A percentile compares a stretch with the other conserved stretches of the same genome.
Conservation (phyloP, 2,888 invertebrate genomes). For the Hylaea fasciaria region DNA sequence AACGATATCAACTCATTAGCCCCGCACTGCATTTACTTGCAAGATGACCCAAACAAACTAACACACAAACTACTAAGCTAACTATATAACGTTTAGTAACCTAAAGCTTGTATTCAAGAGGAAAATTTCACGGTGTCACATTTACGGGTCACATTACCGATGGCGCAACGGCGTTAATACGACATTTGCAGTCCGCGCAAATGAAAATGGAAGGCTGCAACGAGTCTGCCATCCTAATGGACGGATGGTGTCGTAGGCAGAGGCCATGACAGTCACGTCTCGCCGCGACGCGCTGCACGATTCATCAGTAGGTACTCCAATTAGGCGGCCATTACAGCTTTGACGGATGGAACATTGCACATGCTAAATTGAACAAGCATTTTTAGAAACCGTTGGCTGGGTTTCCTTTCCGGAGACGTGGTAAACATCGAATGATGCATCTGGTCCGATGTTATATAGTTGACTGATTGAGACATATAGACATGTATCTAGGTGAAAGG, state of each 20-base stretch:
- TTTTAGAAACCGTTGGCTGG: not conserved
- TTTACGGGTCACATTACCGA: not conserved
- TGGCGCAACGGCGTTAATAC: conserved; percentile 33
- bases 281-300: conserved; percentile 51
- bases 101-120: no score
- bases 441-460: no score
- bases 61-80: no score
- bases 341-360: not conserved
- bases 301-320: conserved; percentile 59
- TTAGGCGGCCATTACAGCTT: conserved; percentile 45
- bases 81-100: no score
- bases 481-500: no score
- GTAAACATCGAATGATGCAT: no score
- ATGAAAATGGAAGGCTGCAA: conserved; percentile 51
- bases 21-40: no score
- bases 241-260: conserved; percentile 38
- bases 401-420: no score
- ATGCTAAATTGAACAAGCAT: not conserved
- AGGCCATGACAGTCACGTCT: conserved; percentile 62
- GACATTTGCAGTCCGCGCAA: conserved; percentile 45
- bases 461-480: no score
- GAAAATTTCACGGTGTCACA: no score
- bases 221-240: conserved; percentile 47
- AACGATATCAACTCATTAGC: no score
- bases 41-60: no score